Evolutionary conservation across 2,797 vertebrate genomes (phyloP).

Genomic region (Acipenser ruthenus): DNA sequence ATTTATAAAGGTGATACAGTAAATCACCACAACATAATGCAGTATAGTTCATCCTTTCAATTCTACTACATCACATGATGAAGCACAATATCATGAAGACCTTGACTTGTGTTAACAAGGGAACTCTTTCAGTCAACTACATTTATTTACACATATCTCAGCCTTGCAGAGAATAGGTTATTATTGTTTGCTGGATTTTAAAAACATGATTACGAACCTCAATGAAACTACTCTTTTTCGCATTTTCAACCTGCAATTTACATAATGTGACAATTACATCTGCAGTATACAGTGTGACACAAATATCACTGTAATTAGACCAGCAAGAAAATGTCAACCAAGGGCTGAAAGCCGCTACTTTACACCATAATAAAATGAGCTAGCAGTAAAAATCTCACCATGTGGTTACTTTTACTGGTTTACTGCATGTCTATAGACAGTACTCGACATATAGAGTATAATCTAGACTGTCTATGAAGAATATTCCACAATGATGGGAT

Average conservation of each 20-base stretch:
- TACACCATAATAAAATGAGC: no score
- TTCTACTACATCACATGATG: no score
- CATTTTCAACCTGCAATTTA: constrained; percentile 69
- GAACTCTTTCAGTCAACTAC: constrained; percentile 32
- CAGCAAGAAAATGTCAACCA: constrained; percentile 31
- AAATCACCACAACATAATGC: no score
- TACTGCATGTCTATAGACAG: no score
- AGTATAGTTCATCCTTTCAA: no score
- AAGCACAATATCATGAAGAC: constrained; percentile 22
- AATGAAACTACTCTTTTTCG: no score
- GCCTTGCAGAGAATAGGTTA: neutral
- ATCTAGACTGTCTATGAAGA: no score
- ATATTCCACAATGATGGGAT: no score
- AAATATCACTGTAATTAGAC: constrained; percentile 68
- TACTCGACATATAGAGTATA: no score
- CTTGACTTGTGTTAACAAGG: constrained; percentile 39
- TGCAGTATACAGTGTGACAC: constrained; percentile 57
- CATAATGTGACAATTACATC: constrained; percentile 73
- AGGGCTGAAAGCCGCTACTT: neutral
- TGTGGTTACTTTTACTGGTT: no score
- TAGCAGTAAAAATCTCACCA: no score
- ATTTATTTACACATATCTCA: neutral
- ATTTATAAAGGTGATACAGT: no score
- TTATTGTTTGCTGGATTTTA: neutral
- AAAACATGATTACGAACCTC: neutral